phyloP scores from a whole-genome alignment of 2,797 vertebrate genomes.

The Oreochromis grahami region DNA sequence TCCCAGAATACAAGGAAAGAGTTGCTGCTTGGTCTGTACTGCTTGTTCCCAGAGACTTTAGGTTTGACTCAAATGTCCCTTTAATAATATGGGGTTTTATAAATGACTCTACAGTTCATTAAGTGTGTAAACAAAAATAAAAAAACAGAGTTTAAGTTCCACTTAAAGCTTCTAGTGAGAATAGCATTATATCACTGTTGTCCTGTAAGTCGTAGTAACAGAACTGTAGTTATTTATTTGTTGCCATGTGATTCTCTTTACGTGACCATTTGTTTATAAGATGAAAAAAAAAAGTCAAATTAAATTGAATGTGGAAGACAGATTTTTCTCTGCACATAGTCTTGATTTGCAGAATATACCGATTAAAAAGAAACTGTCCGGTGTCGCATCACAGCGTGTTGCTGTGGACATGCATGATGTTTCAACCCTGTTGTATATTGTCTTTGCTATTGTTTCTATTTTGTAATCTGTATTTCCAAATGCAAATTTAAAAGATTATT shows the following conservation, averaged over 20 bases:
- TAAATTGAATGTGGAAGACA: conserved; percentile 77
- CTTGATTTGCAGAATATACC: conserved; percentile 47
- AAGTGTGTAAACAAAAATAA: conserved; percentile 39
- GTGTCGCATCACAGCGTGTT: conserved; percentile 53
- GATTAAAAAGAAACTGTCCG: conserved; percentile 22
- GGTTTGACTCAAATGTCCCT: conserved; percentile 60
- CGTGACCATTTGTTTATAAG: conserved; percentile 71
- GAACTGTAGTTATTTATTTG: conserved; percentile 72
- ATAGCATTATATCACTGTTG: conserved; percentile 75
- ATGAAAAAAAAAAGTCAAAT: conserved; percentile 67
- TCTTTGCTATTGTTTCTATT: conserved; percentile 76
- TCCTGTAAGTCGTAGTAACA: conserved; percentile 73
- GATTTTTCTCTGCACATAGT: conserved; percentile 67
- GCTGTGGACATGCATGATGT: conserved; percentile 72
- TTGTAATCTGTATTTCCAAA: conserved; percentile 81
- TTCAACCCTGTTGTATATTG: conserved; percentile 69
- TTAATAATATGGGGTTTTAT: conserved; percentile 55
- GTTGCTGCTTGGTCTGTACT: conserved; percentile 27
- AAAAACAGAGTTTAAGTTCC: conserved; percentile 43
- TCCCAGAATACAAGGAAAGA: not conserved
- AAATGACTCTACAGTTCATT: conserved; percentile 40
- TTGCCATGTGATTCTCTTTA: conserved; percentile 71
- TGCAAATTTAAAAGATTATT: conserved; percentile 81
- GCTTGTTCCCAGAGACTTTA: conserved; percentile 25
- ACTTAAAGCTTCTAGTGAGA: conserved; percentile 67